A percentile compares a stretch with the other conserved stretches of the same genome.
phyloP scores from a whole-genome alignment of 2,113 vertebrate genomes.

The Forbesichthys agassizii region DNA sequence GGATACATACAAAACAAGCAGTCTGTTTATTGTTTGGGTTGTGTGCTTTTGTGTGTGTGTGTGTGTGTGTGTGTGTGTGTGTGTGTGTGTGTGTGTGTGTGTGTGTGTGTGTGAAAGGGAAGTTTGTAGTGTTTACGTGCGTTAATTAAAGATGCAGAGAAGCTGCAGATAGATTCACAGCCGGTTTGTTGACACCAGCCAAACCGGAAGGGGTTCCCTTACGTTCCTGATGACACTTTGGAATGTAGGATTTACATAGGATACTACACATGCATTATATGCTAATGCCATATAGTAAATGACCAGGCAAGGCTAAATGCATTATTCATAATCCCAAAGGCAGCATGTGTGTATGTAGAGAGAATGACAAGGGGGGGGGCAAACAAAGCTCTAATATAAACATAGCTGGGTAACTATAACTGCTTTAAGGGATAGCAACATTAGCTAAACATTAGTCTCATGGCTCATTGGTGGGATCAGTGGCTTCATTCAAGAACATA shows the following conservation, averaged over 20 bases:
- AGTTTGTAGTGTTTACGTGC: background rate
- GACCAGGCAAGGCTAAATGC: constrained; percentile 39
- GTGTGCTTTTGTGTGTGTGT: background rate
- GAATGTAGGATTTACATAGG: background rate
- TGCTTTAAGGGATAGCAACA: constrained; percentile 2
- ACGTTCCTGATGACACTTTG: background rate
- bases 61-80: background rate
- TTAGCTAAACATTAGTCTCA: constrained; percentile 41
- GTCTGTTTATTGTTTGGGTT: background rate
- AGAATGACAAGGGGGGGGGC: background rate
- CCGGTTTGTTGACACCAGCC: background rate
- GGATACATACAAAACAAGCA: background rate
- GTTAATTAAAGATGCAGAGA: background rate
- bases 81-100: background rate
- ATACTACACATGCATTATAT: constrained; percentile 33
- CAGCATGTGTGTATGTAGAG: constrained; percentile 12
- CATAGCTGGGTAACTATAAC: background rate
- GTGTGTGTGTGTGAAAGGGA: constrained; percentile 4
- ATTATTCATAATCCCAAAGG: constrained; percentile 51
- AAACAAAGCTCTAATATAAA: constrained; percentile 6
- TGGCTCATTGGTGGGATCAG: constrained; percentile 53
- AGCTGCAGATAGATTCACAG: too few relatives aligned
- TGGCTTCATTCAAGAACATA: constrained; percentile 9
- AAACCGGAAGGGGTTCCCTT: constrained; percentile 20
- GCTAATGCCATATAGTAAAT: constrained; percentile 48